These are phyloP conservation scores for Oncorhynchus mykiss DNA, from an alignment of 2,113 vertebrate genomes.

Conservation along the genomic window DNA sequence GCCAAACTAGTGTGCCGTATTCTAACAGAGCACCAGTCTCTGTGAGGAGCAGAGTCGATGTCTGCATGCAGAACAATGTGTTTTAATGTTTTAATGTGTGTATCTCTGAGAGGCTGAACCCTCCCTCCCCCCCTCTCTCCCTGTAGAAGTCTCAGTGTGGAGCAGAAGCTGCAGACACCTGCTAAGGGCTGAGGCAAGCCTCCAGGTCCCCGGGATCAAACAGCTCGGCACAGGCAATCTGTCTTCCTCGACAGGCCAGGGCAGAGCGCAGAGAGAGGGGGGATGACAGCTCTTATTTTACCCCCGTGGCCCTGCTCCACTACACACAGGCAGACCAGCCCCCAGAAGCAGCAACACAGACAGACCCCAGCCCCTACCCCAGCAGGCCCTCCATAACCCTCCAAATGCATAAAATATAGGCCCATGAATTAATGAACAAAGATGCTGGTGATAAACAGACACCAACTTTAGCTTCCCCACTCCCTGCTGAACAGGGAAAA, in stretches of 20 bases:
- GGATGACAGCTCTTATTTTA: slow-evolving; percentile 2
- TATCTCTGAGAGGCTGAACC: slow-evolving; percentile 10
- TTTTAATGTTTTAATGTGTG: slow-evolving; percentile 17
- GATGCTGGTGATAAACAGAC: slow-evolving; percentile 71
- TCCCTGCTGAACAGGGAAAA: slow-evolving; percentile 61
- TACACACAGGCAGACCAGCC: slow-evolving; percentile 15
- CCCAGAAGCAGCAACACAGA: slow-evolving; percentile 27
- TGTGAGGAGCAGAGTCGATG: background rate
- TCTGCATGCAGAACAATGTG: background rate
- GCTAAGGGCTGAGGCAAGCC: slow-evolving; percentile 48
- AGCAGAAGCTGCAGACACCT: slow-evolving; percentile 47
- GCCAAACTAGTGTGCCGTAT: background rate
- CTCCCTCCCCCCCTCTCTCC: background rate
- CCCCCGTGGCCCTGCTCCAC: background rate
- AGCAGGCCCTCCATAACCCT: slow-evolving; percentile 25
- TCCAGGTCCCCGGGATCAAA: slow-evolving; percentile 61
- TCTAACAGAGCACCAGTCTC: background rate
- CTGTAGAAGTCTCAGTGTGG: slow-evolving; percentile 10
- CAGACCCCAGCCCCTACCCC: slow-evolving; percentile 18
- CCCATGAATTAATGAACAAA: slow-evolving; percentile 80
- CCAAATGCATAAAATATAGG: slow-evolving; percentile 68
- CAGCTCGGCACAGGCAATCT: slow-evolving; percentile 54
- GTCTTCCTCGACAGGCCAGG: slow-evolving; percentile 61
- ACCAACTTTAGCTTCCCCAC: slow-evolving; percentile 55
- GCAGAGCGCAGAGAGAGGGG: slow-evolving; percentile 26